Conservation (phyloP, 2,888 invertebrate genomes). For the Ophraella communa region DNA sequence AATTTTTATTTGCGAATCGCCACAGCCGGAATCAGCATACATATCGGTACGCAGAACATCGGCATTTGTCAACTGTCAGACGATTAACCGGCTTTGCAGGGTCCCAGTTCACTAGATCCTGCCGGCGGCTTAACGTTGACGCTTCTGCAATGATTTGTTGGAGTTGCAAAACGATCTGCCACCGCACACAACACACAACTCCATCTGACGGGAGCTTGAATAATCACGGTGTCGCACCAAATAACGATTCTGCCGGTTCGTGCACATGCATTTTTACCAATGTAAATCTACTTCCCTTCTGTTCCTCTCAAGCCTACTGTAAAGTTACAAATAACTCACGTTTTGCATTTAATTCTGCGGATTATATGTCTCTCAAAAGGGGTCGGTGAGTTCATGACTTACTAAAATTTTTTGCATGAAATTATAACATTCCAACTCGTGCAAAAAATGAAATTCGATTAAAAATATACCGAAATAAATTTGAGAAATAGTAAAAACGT, state of each 20-base stretch:
- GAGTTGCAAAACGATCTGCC: constrained; percentile 36
- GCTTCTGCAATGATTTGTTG: constrained; percentile 57
- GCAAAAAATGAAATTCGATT: no score
- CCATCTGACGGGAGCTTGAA: constrained; percentile 35
- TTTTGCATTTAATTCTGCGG: constrained; percentile 19
- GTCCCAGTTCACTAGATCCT: constrained; percentile 29
- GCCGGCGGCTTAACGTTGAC: constrained; percentile 49
- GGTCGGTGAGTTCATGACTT: background rate
- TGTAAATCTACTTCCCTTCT: constrained; percentile 39
- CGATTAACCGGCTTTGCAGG: constrained; percentile 36
- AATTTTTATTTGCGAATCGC: no score
- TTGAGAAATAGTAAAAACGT: no score
- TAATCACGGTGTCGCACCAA: constrained; percentile 45
- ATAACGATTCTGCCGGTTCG: constrained; percentile 46
- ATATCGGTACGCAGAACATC: constrained; percentile 28
- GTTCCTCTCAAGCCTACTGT: background rate
- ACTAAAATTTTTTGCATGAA: background rate
- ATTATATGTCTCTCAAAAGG: background rate
- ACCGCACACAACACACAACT: constrained; percentile 31
- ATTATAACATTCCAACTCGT: no score
- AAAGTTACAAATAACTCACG: constrained; percentile 3
- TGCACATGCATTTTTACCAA: constrained; percentile 51
- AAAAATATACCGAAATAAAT: background rate
- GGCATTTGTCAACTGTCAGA: constrained; percentile 40
- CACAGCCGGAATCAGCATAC: background rate